Percentiles rank a stretch among this genome's conserved stretches.
phyloP scores from a whole-genome alignment of 2,888 invertebrate species.

The Atrina japonica region DNA sequence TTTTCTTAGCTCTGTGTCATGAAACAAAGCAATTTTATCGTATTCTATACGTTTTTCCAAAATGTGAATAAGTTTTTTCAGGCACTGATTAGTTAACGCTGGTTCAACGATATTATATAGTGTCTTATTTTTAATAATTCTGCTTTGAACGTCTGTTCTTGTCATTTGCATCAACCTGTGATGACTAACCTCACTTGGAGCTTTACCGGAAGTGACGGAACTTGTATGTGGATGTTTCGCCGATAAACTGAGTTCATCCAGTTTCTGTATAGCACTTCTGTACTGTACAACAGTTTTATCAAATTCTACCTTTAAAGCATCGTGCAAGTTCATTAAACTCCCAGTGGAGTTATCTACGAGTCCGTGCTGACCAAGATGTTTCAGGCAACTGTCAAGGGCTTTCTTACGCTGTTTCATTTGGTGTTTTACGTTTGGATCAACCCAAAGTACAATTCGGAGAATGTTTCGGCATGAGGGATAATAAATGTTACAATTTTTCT shows the following conservation, averaged over 20 bases:
- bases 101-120: constrained; percentile 87
- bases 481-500: constrained; percentile 67
- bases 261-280: constrained; percentile 91
- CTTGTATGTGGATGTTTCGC: constrained; percentile 72
- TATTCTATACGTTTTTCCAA: constrained; percentile 91
- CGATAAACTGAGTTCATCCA: constrained; percentile 84
- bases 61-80: constrained; percentile 87
- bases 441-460: constrained; percentile 81
- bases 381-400: constrained; percentile 91
- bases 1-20: constrained; percentile 84
- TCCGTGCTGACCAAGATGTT: constrained; percentile 93
- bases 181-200: constrained; percentile 92
- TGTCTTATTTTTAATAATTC: constrained; percentile 95
- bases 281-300: constrained; percentile 92
- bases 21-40: constrained; percentile 92
- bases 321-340: constrained; percentile 87
- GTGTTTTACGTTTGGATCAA: constrained; percentile 84
- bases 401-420: constrained; percentile 86
- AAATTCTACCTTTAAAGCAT: constrained; percentile 90
- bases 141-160: constrained; percentile 92
- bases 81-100: constrained; percentile 89
- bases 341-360: constrained; percentile 85
- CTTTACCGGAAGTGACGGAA: constrained; percentile 82
- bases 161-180: constrained; percentile 92
- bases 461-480: constrained; percentile 69